Evolutionary conservation across 92 coral and sea anemone species (phyloP), one percentile per base, ranked within the genome.

Genomic region (Paramuricea clavata): DNA sequence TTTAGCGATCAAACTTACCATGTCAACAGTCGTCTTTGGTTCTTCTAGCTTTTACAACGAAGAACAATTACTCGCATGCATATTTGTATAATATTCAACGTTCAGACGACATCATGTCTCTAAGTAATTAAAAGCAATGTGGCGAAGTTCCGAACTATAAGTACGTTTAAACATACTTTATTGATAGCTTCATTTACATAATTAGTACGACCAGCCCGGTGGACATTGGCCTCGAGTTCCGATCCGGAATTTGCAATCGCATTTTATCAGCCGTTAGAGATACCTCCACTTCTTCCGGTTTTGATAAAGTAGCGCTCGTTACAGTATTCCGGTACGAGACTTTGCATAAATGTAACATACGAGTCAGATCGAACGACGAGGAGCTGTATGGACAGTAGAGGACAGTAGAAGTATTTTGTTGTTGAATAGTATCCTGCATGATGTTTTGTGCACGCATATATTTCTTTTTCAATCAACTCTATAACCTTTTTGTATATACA

Each of bases 181-280:
- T 74, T 74, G 81, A 74, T 43, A 26, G 13, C 34, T 41, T 74
- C 56, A 44, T 74, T 74, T 74, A 34, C 57, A 74, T 74, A 74
- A 74, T 74, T 74, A 74, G 81, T 25, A 1, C 81, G 30, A n/a
- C 81, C 60, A 30, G 12, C 23, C 60, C 59, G 64, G 12, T 8
- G 6, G 2, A 4, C 12, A 15, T 6, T 25, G 27, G 0, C 13
- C 59, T 26, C 16, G 7, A 36, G 36, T 0, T 9, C 17, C 5
- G 49, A 36, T 72, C 72, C 27, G 6, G 9, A 19, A 11, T 15
- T 26, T 65, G 1, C 9, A 65, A 27, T 39, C 11, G 39, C 12
- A 28, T 11, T 60, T 60, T 17, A 25, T 27, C 54, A 23, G 23
- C 1, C 13, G 15, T 2, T 47, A 1, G 54, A 47, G 54, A 47